Percentiles rank a stretch among this genome's conserved stretches.
Evolutionary conservation across 92 coral and sea anemone genomes (phyloP).

Genomic region (Parazoanthus swiftii): DNA sequence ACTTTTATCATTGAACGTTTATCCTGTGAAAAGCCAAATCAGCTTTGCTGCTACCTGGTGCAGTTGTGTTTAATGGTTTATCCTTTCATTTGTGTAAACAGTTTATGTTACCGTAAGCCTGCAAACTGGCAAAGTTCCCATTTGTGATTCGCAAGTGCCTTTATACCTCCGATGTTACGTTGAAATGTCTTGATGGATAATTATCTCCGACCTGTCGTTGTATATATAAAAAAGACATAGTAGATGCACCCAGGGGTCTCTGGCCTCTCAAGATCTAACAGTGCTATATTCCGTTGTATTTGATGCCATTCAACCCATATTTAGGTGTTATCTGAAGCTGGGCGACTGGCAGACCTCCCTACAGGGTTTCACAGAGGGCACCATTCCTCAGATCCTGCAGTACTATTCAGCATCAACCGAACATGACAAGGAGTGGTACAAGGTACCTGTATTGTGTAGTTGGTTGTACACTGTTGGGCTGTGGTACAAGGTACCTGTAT

Average conservation of each 20-base stretch:
- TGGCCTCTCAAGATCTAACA: too few relatives aligned
- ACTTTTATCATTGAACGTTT: too few relatives aligned
- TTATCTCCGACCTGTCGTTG: too few relatives aligned
- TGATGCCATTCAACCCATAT: neutral
- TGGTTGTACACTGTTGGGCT: neutral
- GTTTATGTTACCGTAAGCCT: too few relatives aligned
- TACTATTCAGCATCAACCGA: conserved; percentile 93
- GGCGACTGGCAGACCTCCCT: conserved; percentile 98
- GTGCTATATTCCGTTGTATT: neutral
- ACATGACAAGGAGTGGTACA: conserved; percentile 92
- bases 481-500: neutral
- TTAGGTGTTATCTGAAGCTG: conserved; percentile 89
- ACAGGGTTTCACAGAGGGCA: conserved; percentile 85
- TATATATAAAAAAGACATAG: too few relatives aligned
- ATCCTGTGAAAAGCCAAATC: neutral
- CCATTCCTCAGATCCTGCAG: conserved; percentile 89
- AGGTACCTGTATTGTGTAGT: conserved; percentile 45
- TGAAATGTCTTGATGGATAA: too few relatives aligned
- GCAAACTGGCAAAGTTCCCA: too few relatives aligned
- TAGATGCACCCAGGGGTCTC: too few relatives aligned
- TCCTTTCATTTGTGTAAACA: too few relatives aligned
- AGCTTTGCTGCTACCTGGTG: neutral
- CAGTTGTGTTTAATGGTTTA: too few relatives aligned
- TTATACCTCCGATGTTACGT: too few relatives aligned
- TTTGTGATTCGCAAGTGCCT: too few relatives aligned